Evolutionary conservation across 2,888 invertebrate species (phyloP).

Genomic region (Acanthosepion lycidas): DNA sequence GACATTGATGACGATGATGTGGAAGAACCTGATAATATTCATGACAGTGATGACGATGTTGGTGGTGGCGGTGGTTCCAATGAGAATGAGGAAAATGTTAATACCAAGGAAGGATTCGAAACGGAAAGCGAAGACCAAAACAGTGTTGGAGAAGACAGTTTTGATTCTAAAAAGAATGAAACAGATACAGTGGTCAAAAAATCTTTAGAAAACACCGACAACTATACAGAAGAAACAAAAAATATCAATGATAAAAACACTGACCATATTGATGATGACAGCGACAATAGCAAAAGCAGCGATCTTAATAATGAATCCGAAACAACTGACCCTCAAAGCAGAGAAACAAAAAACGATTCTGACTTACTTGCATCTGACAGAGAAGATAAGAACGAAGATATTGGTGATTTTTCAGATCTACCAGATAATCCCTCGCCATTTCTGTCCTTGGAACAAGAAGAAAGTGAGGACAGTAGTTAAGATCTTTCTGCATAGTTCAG

Average conservation of each 20-base stretch:
- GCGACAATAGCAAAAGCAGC: neutral
- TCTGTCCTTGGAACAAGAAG: neutral
- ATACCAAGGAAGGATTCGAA: neutral
- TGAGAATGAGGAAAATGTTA: constrained; percentile 3
- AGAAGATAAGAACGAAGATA: neutral
- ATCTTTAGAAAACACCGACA: neutral
- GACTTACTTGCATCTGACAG: neutral
- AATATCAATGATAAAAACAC: neutral
- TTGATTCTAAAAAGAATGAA: neutral
- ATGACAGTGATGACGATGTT: constrained; percentile 38
- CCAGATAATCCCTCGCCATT: neutral
- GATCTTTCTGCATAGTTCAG: too few relatives aligned
- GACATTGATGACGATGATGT: constrained; percentile 25
- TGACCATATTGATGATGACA: neutral
- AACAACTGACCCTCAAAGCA: neutral
- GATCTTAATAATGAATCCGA: neutral
- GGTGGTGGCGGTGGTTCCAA: neutral
- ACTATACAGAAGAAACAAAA: neutral
- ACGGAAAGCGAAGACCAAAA: neutral
- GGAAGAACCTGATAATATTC: neutral
- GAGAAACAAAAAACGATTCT: neutral
- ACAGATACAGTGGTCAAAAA: neutral
- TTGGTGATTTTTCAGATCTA: neutral
- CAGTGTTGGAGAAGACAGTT: neutral
- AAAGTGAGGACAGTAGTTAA: neutral